phyloP scores from a whole-genome alignment of 2,888 invertebrate species.

The Chymomyza amoena region DNA sequence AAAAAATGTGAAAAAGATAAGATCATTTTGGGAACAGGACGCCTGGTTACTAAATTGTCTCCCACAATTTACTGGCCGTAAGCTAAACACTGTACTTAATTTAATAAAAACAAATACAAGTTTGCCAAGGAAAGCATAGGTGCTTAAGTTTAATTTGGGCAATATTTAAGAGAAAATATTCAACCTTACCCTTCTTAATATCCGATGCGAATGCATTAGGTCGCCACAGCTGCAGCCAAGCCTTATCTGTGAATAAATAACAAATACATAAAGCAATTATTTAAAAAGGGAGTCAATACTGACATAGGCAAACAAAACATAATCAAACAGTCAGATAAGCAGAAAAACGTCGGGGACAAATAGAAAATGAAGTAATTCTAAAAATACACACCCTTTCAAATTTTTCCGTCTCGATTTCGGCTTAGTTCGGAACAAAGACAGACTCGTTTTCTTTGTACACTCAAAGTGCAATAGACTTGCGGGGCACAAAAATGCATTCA shows the following conservation, averaged over 20 bases:
- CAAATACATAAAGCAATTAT: neutral
- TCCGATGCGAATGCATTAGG: neutral
- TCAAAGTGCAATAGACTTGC: conserved; percentile 1
- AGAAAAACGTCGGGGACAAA: too few relatives aligned
- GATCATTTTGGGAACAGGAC: too few relatives aligned
- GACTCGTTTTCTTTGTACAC: conserved; percentile 66
- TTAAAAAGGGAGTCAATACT: neutral
- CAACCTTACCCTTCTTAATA: neutral
- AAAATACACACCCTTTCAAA: conserved; percentile 54
- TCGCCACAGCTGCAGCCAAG: neutral
- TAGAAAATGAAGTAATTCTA: neutral
- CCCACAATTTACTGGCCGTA: too few relatives aligned
- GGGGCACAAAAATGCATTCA: conserved; percentile 4
- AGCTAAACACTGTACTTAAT: too few relatives aligned
- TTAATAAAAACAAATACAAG: too few relatives aligned
- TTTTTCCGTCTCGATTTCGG: conserved; percentile 32
- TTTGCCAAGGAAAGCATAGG: too few relatives aligned
- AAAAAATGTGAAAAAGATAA: too few relatives aligned
- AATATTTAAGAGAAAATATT: neutral
- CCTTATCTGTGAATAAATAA: neutral
- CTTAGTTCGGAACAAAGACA: conserved; percentile 38
- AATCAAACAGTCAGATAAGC: neutral
- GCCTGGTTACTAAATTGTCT: too few relatives aligned
- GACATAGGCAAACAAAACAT: neutral
- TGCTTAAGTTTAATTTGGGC: too few relatives aligned